phyloP scores from a whole-genome alignment of 2,797 vertebrate genomes.

The Mormyrus hasselquistii region DNA sequence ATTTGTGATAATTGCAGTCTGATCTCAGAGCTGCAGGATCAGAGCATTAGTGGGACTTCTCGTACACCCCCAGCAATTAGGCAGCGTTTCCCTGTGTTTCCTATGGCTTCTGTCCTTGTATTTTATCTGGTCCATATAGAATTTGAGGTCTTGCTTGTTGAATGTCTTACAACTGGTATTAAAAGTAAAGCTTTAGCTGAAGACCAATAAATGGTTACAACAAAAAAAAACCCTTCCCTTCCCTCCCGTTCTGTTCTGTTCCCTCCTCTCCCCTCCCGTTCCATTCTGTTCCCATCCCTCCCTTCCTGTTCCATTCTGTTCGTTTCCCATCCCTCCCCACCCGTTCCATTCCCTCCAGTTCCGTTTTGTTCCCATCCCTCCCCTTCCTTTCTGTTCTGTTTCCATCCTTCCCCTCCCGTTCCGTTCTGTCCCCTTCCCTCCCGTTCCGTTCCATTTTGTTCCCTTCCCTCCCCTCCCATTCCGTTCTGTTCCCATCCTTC shows the following conservation, averaged over 20 bases:
- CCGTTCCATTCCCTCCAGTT: too few relatives aligned
- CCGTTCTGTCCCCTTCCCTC: too few relatives aligned
- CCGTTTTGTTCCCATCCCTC: too few relatives aligned
- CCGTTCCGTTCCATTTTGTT: accelerated
- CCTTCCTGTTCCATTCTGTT: too few relatives aligned
- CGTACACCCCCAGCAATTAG: neutral
- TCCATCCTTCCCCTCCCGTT: neutral
- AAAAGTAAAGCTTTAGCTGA: neutral
- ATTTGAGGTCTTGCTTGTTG: neutral
- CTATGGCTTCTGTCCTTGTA: neutral
- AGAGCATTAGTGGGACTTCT: neutral
- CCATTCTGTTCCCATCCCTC: too few relatives aligned
- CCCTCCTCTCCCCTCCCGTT: too few relatives aligned
- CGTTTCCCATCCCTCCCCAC: too few relatives aligned
- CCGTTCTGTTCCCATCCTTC: too few relatives aligned
- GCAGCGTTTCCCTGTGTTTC: neutral
- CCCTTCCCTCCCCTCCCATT: neutral
- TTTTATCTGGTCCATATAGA: neutral
- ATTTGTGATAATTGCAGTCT: neutral
- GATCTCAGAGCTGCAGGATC: neutral
- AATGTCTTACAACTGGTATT: neutral
- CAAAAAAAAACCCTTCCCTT: neutral
- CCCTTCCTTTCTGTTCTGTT: neutral
- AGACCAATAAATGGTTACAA: neutral
- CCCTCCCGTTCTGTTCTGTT: neutral